These are phyloP conservation scores for Platichthys flesus DNA, from an alignment of 2,113 vertebrate genomes.

Conservation along the genomic window DNA sequence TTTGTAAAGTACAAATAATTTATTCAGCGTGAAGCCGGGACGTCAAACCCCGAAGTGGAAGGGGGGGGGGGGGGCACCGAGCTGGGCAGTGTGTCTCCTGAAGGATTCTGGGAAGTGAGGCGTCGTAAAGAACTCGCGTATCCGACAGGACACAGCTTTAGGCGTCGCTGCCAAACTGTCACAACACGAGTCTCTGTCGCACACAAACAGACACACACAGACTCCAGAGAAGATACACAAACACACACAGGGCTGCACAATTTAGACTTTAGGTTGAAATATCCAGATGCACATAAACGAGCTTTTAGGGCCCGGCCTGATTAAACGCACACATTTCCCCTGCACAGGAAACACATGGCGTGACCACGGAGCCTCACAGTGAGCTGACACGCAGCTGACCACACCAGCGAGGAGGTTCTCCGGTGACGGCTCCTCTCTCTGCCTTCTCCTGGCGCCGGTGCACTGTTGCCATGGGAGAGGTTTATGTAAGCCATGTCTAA, in stretches of 20 bases:
- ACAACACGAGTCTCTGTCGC: slow-evolving; percentile 25
- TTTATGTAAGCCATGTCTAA: slow-evolving; percentile 81
- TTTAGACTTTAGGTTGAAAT: too few species aligned
- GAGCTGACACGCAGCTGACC: slow-evolving; percentile 57
- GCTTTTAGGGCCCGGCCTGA: background rate
- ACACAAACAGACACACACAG: slow-evolving; percentile 11
- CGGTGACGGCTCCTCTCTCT: slow-evolving; percentile 36
- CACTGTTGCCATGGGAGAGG: slow-evolving; percentile 80
- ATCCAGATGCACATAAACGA: too few species aligned
- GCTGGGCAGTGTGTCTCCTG: slow-evolving; percentile 43
- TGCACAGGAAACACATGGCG: slow-evolving; percentile 14
- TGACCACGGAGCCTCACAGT: background rate
- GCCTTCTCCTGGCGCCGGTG: slow-evolving; percentile 38
- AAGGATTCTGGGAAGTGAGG: slow-evolving; percentile 67
- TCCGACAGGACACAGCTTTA: slow-evolving; percentile 61
- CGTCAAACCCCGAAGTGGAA: background rate
- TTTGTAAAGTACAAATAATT: background rate
- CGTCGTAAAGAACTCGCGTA: slow-evolving; percentile 57
- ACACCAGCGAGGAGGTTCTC: slow-evolving; percentile 39
- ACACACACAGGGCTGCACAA: background rate
- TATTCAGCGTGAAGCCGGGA: too few species aligned
- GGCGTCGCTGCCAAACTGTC: slow-evolving; percentile 53
- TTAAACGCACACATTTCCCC: background rate
- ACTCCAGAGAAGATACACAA: background rate
- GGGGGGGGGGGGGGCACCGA: too few species aligned